Evolutionary conservation across 2,888 invertebrate species (phyloP), one percentile per base, ranked within the genome.

Genomic region (Hipparchia semele): DNA sequence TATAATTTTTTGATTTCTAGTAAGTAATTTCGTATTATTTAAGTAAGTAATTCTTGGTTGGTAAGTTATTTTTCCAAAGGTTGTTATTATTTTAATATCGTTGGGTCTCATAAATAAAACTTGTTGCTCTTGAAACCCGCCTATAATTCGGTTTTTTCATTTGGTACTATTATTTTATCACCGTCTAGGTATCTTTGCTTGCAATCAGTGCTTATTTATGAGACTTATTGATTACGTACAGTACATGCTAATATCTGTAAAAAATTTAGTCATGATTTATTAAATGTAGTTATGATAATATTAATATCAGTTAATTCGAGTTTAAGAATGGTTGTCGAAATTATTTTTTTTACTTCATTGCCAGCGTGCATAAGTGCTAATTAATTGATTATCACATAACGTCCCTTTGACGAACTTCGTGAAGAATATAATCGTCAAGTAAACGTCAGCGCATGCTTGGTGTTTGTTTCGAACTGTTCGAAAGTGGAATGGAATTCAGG

Each of bases 291-390:
- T 45, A 45, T 12, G 45, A 45, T 66, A 39, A 7, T 66, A 54
- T 39, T 62, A 62, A 23, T 12, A n/a, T 23, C 12, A 66, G 54
- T 54, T 54, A 54, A 10, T 10, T 66, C 13, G 45, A 45, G 4
- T 2, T 59, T 12, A 69, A 23, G 13, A 61, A 53, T 54, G n/a
- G 7, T 54, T 7, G 6, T 2, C 49, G 8, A 45, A 56, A 54
- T 33, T 49, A 51, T 23, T 53, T 23, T 56, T 59, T 60, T 49
- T 49, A 12, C 23, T 59, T 46, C 2, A 67, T n/a, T 39, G 6
- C 79, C 86, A 86, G 86, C 87, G 87, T 90, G 90, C 88, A 85
- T 84, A 83, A 83, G 88, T 90, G 88, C 61, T 79, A 83, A 76
- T 83, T 82, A 78, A 77, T 78, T 79, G 81, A 79, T 80, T 78